Base-by-base conservation (phyloP, 1,140 invertebrate genomes). In the Cherax quadricarinatus region DNA sequence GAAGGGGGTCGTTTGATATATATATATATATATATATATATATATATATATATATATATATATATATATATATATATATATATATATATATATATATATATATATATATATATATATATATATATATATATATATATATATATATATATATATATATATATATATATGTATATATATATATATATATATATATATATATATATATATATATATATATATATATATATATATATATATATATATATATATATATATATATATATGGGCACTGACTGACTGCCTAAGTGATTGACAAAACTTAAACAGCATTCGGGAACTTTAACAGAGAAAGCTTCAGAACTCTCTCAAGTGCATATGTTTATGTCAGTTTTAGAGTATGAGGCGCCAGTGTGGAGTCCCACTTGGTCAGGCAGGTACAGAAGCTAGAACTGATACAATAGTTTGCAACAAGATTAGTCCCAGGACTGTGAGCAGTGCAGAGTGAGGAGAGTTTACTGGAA, bases 1-100 rank as follows among this genome's bases (percentile, higher is more conserved):
- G 30, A 41, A 1, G 30, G 30, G n/a, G 4, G 48, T 79, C n/a
- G n/a, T n/a, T n/a, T n/a, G n/a, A 30, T 79, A 79, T 79, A 79
- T 79, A 79, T 79, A 79, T 79, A 79, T 79, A 79, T 79, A 79
- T 79, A 79, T 79, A 79, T 79, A 79, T 79, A 79, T 79, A 79
- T 30, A 79, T 79, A 30, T 41, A 30, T 79, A 30, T 41, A 24
- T 79, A 30, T 41, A 79, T 79, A 79, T 79, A 79, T 79, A 79
- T 79, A 79, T 79, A 79, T 79, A 79, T 79, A 79, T 79, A 79
- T 79, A 79, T 79, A 79, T 79, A 30, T 79, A 30, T 79, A 79
- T 79, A 79, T 79, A 79, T 79, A 79, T 79, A 79, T 79, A 79
- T 79, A 79, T 79, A 79, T 79, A 79, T 79, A 79, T 79, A 79